These are phyloP conservation scores for Anhinga anhinga DNA, from an alignment of 2,113 vertebrate species.

Conservation along the genomic window DNA sequence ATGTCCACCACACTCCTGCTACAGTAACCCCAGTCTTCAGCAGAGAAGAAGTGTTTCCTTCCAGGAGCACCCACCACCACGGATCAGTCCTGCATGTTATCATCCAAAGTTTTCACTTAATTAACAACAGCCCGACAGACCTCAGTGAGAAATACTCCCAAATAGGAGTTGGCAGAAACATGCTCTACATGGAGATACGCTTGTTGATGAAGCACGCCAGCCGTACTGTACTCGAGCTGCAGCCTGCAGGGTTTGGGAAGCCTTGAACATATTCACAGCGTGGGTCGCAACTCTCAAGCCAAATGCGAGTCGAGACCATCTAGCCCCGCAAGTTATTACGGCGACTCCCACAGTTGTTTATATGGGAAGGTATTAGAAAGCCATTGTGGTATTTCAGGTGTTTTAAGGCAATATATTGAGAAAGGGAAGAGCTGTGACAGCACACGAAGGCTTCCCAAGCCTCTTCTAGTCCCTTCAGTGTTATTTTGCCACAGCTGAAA, in stretches of 20 bases:
- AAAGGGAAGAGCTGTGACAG: not conserved
- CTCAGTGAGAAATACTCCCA: not conserved
- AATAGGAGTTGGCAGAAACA: not conserved
- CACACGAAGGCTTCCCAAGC: not conserved
- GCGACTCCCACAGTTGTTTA: rapidly evolving
- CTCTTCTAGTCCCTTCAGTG: not conserved
- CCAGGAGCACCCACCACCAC: not conserved
- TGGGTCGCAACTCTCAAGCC: not conserved
- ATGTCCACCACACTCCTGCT: not conserved
- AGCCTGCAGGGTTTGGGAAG: not conserved
- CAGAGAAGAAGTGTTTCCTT: not conserved
- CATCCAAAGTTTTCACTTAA: not conserved
- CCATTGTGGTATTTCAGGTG: too few relatives aligned
- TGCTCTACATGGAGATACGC: not conserved
- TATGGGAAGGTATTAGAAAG: not conserved
- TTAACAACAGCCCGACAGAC: not conserved
- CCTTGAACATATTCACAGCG: rapidly evolving
- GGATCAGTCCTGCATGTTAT: not conserved
- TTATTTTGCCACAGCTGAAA: not conserved
- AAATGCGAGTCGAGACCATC: not conserved
- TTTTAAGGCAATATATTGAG: not conserved
- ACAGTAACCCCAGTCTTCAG: not conserved
- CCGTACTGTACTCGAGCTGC: not conserved
- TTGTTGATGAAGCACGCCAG: not conserved
- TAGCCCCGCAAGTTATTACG: rapidly evolving